Evolutionary conservation across 2,113 vertebrate genomes (phyloP).

Genomic region (Pterophyllum scalare): DNA sequence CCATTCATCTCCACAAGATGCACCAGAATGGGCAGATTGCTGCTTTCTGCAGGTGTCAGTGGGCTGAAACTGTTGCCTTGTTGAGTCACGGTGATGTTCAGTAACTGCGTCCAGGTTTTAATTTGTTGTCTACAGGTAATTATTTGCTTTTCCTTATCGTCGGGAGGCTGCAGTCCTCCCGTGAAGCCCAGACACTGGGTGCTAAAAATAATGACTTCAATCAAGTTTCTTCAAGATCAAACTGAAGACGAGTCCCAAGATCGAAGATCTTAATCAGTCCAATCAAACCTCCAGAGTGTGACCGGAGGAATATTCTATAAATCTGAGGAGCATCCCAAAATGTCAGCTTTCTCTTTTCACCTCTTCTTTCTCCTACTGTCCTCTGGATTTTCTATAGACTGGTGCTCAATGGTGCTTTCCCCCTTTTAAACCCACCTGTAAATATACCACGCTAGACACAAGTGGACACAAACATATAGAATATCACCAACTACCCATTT

Average conservation of each 20-base stretch:
- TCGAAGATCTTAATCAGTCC: neutral
- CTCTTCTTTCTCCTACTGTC: neutral
- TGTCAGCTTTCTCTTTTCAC: neutral
- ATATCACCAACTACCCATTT: conserved; percentile 18
- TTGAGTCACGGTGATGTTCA: neutral
- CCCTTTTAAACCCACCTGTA: neutral
- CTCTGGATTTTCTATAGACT: neutral
- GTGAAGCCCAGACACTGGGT: neutral
- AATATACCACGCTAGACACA: neutral
- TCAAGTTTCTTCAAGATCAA: neutral
- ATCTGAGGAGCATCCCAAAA: neutral
- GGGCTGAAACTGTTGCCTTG: neutral
- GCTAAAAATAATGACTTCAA: neutral
- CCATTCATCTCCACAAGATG: neutral
- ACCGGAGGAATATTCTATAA: neutral
- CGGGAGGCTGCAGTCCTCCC: neutral
- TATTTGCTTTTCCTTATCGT: neutral
- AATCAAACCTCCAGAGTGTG: neutral
- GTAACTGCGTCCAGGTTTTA: neutral
- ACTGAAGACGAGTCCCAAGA: neutral
- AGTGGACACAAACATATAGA: neutral
- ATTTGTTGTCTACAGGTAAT: neutral
- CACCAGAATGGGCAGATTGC: neutral
- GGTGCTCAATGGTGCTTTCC: neutral
- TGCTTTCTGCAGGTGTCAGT: neutral